Percentiles rank a stretch among this genome's conserved stretches.
Conservation (phyloP, 2,113 vertebrate species). For the Charina bottae region DNA sequence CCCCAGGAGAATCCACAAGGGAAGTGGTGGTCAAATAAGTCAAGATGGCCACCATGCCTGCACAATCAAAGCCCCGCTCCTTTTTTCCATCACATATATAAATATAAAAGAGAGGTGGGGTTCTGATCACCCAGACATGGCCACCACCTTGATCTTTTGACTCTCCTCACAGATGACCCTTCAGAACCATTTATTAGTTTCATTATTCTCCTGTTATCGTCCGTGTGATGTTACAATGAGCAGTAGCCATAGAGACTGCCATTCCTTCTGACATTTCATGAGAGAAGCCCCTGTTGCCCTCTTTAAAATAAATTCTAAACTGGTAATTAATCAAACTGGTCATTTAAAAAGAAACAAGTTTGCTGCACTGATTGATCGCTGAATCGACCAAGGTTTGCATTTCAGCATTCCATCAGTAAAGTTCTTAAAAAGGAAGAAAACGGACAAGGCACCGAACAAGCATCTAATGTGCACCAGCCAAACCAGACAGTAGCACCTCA, state of each 20-base stretch:
- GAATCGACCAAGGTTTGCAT: background rate
- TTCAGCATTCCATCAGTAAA: background rate
- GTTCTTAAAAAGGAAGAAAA: background rate
- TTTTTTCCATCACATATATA: background rate
- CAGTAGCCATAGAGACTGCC: background rate
- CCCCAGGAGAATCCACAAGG: background rate
- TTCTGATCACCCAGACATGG: no score
- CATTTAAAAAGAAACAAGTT: background rate
- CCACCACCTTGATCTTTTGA: no score
- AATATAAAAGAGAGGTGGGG: background rate
- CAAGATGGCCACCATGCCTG: background rate
- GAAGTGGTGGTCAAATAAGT: background rate
- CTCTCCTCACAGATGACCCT: no score
- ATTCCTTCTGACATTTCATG: background rate
- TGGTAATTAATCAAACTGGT: background rate
- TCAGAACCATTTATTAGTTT: background rate
- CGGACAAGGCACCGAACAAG: background rate
- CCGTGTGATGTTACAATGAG: background rate
- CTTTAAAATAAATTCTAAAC: background rate
- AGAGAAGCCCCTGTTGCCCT: background rate
- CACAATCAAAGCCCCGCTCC: background rate
- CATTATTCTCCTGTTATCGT: background rate
- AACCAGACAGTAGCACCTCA: background rate
- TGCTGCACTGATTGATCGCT: background rate
- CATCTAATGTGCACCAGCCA: background rate